Percentiles rank a stretch among this genome's conserved stretches.
These are phyloP conservation scores for Andrena minutula DNA, from an alignment of 2,888 invertebrate genomes.

Conservation along the genomic window DNA sequence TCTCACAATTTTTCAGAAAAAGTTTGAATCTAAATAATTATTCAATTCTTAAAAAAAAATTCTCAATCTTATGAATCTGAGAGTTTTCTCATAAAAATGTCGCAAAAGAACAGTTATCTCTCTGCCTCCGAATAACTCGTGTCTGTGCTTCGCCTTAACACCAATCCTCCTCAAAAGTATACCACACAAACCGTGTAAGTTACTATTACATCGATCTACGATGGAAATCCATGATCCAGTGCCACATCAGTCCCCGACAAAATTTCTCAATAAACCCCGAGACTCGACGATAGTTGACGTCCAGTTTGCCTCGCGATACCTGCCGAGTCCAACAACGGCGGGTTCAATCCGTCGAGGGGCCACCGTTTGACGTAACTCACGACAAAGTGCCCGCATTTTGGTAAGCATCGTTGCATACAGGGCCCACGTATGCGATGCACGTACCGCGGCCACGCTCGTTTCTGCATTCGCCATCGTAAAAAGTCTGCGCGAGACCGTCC, in stretches of 20 bases:
- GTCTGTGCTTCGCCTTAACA: background rate
- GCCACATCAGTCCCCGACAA: background rate
- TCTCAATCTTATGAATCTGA: background rate
- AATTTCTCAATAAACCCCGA: background rate
- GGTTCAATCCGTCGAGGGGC: constrained; percentile 38
- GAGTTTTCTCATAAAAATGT: background rate
- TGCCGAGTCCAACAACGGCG: constrained; percentile 10
- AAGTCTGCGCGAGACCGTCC: constrained; percentile 50
- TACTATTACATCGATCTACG: background rate
- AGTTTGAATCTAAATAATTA: background rate
- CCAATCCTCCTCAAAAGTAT: too few species aligned
- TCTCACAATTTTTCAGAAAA: background rate
- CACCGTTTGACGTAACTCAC: constrained; percentile 54
- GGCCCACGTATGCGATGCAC: constrained; percentile 59
- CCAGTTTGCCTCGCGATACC: constrained; percentile 2
- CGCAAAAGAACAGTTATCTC: background rate
- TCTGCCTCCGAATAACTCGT: background rate
- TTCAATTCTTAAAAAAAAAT: background rate
- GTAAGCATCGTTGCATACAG: constrained; percentile 59
- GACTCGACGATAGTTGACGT: background rate
- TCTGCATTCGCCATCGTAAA: constrained; percentile 65
- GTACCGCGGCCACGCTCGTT: constrained; percentile 51
- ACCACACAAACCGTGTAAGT: background rate
- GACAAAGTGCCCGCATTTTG: constrained; percentile 62
- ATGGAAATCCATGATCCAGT: background rate